Evolutionary conservation across 2,113 vertebrate species (phyloP).

Genomic region (Leuciscus idus): DNA sequence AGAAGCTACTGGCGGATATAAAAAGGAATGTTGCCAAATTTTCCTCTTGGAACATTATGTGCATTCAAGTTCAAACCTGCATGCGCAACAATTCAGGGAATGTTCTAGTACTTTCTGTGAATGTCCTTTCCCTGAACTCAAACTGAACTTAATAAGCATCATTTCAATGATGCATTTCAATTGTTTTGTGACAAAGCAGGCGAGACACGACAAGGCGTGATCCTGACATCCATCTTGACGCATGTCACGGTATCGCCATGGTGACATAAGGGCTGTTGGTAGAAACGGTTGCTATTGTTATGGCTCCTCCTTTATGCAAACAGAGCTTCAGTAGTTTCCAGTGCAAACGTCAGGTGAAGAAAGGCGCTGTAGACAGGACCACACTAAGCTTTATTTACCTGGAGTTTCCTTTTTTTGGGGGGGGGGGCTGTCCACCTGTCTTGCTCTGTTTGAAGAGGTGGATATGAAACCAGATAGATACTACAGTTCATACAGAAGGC

Average conservation of each 20-base stretch:
- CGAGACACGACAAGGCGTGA: not conserved
- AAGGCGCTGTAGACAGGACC: slow-evolving; percentile 49
- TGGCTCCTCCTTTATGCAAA: slow-evolving; percentile 52
- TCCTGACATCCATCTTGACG: not conserved
- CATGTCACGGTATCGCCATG: slow-evolving; percentile 25
- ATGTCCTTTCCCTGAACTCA: not conserved
- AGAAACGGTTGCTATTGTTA: slow-evolving; percentile 44
- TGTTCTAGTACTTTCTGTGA: not conserved
- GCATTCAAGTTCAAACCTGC: not conserved
- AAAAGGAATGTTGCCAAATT: not conserved
- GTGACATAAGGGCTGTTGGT: slow-evolving; percentile 48
- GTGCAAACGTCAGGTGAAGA: slow-evolving; percentile 56
- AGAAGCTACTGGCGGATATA: not conserved
- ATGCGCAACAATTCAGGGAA: not conserved
- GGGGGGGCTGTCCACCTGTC: not conserved
- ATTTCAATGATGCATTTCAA: not conserved
- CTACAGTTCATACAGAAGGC: not conserved
- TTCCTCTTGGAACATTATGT: not conserved
- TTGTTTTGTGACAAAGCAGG: not conserved
- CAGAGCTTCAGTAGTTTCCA: slow-evolving; percentile 63
- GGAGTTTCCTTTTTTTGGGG: slow-evolving; percentile 54
- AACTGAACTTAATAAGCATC: slow-evolving; percentile 8
- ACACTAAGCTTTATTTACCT: slow-evolving; percentile 15
- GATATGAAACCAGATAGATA: slow-evolving; percentile 19
- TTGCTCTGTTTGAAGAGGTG: not conserved